Conservation (phyloP, 1,140 invertebrate genomes). For the Paraescarpia echinospica region DNA sequence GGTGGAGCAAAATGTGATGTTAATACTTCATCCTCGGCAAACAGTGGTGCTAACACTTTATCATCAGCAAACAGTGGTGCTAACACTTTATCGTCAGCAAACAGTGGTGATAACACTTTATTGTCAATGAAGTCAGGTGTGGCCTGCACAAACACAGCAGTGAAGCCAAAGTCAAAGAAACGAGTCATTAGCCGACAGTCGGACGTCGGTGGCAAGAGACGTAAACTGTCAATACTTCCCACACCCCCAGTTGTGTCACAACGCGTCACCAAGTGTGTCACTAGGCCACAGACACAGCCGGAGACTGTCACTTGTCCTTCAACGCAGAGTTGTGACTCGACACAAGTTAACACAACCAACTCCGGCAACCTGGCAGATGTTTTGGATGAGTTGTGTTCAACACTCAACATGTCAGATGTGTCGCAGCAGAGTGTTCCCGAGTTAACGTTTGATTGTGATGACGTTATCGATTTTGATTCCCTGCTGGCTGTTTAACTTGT, state of each 20-base stretch:
- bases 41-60: background rate
- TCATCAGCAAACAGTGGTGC: background rate
- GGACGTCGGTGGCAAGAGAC: background rate
- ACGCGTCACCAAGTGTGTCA: no score
- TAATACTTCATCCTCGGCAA: background rate
- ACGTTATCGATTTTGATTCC: background rate
- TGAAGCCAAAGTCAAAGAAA: background rate
- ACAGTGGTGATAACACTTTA: background rate
- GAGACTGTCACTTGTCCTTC: background rate
- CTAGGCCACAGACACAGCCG: background rate
- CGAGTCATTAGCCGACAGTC: background rate
- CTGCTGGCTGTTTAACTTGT: background rate
- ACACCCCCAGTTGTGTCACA: background rate
- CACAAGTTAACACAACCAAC: background rate
- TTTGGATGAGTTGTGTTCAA: background rate
- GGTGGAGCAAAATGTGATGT: background rate
- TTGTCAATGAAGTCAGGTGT: background rate
- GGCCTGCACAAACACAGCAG: background rate
- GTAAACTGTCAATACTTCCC: background rate
- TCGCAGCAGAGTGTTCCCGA: background rate
- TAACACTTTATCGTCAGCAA: background rate
- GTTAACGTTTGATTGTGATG: background rate
- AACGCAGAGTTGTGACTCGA: background rate
- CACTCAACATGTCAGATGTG: background rate
- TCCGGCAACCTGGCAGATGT: background rate